phyloP scores from a whole-genome alignment of 2,113 vertebrate species.

The Mungos mungo region DNA sequence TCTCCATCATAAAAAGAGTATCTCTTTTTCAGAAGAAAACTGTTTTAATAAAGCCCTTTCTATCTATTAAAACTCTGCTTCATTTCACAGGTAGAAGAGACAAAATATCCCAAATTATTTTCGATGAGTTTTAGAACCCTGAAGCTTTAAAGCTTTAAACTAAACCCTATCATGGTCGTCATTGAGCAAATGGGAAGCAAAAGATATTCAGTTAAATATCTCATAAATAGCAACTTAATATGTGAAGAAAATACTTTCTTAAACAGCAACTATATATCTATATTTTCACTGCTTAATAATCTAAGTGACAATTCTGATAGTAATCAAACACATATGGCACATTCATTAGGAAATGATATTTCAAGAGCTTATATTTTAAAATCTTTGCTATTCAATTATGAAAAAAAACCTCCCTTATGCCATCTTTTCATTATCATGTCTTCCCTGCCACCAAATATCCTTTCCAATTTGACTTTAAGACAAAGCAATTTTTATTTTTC shows the following conservation, averaged over 20 bases:
- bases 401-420: neutral
- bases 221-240: slow-evolving; percentile 30
- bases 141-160: slow-evolving; percentile 46
- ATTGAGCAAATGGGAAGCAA: neutral
- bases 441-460: slow-evolving; percentile 21
- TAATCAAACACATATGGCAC: neutral
- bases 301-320: neutral
- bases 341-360: slow-evolving; percentile 35
- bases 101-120: slow-evolving; percentile 36
- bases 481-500: slow-evolving; percentile 39
- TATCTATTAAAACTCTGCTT: slow-evolving; percentile 44
- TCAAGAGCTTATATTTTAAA: slow-evolving; percentile 32
- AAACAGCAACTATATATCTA: slow-evolving; percentile 16
- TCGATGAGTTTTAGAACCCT: slow-evolving; percentile 42
- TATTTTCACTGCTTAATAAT: slow-evolving; percentile 41
- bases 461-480: slow-evolving; percentile 52
- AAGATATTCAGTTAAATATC: slow-evolving; percentile 30
- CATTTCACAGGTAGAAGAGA: neutral
- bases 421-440: slow-evolving; percentile 26
- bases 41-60: neutral
- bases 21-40: slow-evolving; percentile 47
- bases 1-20: neutral
- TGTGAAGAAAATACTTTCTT: slow-evolving; percentile 24
- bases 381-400: slow-evolving; percentile 33
- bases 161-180: neutral